phyloP scores from a whole-genome alignment of 2,797 vertebrate genomes.

The Rhinichthys osculus region DNA sequence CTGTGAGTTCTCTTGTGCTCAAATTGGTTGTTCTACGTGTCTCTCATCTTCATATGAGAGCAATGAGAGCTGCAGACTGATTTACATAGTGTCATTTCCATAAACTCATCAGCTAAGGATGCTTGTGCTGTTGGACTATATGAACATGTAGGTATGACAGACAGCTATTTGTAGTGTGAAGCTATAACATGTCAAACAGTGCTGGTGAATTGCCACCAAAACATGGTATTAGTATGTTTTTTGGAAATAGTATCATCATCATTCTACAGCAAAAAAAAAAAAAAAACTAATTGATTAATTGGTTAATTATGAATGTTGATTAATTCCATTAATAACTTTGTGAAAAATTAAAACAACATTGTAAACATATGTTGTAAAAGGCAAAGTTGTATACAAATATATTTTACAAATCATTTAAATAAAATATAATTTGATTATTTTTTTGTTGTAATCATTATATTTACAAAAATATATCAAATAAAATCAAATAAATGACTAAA shows the following conservation, averaged over 20 bases:
- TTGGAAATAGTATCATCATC: neutral
- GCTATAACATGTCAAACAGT: neutral
- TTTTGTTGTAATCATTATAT: no score
- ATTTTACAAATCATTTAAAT: neutral
- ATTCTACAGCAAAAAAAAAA: no score
- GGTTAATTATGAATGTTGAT: no score
- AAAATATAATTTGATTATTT: neutral
- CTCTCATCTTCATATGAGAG: slow-evolving; percentile 31
- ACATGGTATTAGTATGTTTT: neutral
- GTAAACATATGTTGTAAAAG: no score
- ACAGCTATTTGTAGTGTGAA: neutral
- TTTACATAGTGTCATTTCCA: slow-evolving; percentile 78
- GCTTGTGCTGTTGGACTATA: slow-evolving; percentile 42
- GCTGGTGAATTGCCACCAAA: neutral
- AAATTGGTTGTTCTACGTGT: slow-evolving; percentile 10
- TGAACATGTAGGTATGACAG: neutral
- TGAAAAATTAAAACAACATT: no score
- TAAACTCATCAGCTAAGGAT: slow-evolving; percentile 72
- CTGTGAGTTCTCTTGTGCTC: slow-evolving; percentile 1
- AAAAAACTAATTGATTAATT: no score
- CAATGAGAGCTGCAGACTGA: slow-evolving; percentile 55
- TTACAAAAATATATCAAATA: no score
- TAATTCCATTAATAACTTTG: no score
- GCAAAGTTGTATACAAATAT: neutral
- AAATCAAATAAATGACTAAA: no score